phyloP scores from a whole-genome alignment of 1,140 invertebrate genomes.

The Aricia agestis region DNA sequence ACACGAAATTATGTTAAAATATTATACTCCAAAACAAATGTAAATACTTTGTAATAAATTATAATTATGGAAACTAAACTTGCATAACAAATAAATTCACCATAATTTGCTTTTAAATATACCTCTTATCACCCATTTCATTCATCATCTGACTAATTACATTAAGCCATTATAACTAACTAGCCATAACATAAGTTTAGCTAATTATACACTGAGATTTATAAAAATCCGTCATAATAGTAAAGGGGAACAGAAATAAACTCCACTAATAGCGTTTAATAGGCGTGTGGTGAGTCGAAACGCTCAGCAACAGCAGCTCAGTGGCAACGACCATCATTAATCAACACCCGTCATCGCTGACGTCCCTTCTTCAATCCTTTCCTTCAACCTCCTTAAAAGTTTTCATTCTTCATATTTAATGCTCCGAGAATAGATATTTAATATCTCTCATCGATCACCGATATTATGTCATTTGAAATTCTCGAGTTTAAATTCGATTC shows the following conservation, averaged over 20 bases:
- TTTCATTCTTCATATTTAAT: background rate
- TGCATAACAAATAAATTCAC: background rate
- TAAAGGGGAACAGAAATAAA: background rate
- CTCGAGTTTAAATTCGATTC: too few species aligned
- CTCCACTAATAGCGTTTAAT: background rate
- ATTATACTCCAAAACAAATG: background rate
- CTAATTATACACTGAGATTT: background rate
- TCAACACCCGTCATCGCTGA: background rate
- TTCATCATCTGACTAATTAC: background rate
- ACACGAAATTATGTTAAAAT: background rate
- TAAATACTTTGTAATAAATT: too few species aligned
- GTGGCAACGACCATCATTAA: background rate
- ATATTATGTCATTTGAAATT: background rate
- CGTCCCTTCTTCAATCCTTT: background rate
- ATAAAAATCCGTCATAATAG: background rate
- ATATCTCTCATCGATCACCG: background rate
- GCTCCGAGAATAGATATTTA: background rate
- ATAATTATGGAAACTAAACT: too few species aligned
- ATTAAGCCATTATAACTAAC: background rate
- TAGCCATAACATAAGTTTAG: background rate
- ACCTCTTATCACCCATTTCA: background rate
- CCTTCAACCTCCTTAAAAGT: background rate
- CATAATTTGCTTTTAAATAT: background rate
- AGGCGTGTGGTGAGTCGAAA: background rate
- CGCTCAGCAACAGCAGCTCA: background rate